A percentile compares a stretch with the other conserved stretches of the same genome.
phyloP scores from a whole-genome alignment of 92 coral and sea anemone genomes.

The Paragorgia papillata region DNA sequence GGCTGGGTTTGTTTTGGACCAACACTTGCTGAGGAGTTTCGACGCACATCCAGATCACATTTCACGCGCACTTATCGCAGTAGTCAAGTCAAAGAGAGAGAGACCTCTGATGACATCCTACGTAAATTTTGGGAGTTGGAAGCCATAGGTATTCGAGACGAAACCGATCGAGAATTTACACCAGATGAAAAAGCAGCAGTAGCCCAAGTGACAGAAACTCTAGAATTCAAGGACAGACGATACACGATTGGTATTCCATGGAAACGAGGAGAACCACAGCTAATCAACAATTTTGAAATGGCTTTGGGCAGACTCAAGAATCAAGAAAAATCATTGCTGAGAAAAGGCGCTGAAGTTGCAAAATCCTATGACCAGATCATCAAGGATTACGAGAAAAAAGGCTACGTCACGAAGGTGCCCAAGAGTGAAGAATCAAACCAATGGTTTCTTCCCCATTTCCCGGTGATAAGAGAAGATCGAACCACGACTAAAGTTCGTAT shows the following conservation, averaged over 20 bases:
- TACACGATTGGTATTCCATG: slow-evolving; percentile 47
- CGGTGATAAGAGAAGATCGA: slow-evolving; percentile 66
- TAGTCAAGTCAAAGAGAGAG: slow-evolving; percentile 14
- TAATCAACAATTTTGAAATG: slow-evolving; percentile 48
- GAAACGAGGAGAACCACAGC: slow-evolving; percentile 50
- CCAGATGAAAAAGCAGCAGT: slow-evolving; percentile 55
- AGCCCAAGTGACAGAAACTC: slow-evolving; percentile 40
- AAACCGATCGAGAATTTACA: slow-evolving; percentile 18
- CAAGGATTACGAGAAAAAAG: slow-evolving; percentile 41
- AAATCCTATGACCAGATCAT: slow-evolving; percentile 41
- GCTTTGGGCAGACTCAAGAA: slow-evolving; percentile 53
- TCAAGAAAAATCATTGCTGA: slow-evolving; percentile 38
- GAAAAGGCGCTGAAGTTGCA: slow-evolving; percentile 36
- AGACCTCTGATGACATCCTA: slow-evolving; percentile 35
- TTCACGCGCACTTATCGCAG: slow-evolving; percentile 49
- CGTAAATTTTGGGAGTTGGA: slow-evolving; percentile 58
- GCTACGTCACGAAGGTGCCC: slow-evolving; percentile 35
- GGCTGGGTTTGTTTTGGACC: slow-evolving; percentile 68
- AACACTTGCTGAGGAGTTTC: slow-evolving; percentile 32
- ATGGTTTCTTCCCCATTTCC: slow-evolving; percentile 61
- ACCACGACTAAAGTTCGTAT: slow-evolving; percentile 63
- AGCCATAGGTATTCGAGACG: slow-evolving; percentile 51
- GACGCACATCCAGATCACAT: slow-evolving; percentile 39
- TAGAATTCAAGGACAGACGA: slow-evolving; percentile 29
- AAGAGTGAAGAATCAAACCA: background rate